Conservation (phyloP, 1,140 invertebrate species). For the Homalodisca vitripennis region DNA sequence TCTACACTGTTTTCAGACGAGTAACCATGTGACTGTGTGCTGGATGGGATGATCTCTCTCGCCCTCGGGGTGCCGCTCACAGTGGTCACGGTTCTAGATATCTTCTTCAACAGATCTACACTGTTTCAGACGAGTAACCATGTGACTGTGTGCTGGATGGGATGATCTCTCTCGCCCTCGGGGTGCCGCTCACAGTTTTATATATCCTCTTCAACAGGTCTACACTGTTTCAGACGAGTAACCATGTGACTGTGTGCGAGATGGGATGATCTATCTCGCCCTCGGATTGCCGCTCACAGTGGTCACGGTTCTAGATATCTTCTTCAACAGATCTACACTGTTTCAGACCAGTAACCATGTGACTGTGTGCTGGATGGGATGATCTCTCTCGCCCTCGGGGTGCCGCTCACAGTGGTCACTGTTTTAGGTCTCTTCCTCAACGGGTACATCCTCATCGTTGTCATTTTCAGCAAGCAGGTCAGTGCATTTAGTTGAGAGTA, state of each 20-base stretch:
- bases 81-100: too few species aligned
- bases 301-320: conserved; percentile 44
- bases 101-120: too few species aligned
- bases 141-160: too few species aligned
- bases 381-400: conserved; percentile 45
- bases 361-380: conserved; percentile 42
- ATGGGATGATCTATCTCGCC: conserved; percentile 44
- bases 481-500: too few species aligned
- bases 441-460: conserved; percentile 45
- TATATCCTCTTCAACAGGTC: conserved; percentile 32
- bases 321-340: conserved; percentile 47
- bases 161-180: too few species aligned
- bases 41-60: too few species aligned
- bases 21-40: too few species aligned
- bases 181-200: too few species aligned
- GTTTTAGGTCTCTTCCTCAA: conserved; percentile 45
- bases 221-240: not conserved
- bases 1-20: too few species aligned
- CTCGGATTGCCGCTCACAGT: conserved; percentile 45
- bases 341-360: too few species aligned
- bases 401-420: conserved; percentile 45
- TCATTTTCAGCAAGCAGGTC: conserved; percentile 47
- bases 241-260: not conserved
- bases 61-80: too few species aligned
- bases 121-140: too few species aligned